Percentiles rank a stretch among this genome's conserved stretches.
phyloP scores from a whole-genome alignment of 2,113 vertebrate species.

The Ranitomeya imitator region DNA sequence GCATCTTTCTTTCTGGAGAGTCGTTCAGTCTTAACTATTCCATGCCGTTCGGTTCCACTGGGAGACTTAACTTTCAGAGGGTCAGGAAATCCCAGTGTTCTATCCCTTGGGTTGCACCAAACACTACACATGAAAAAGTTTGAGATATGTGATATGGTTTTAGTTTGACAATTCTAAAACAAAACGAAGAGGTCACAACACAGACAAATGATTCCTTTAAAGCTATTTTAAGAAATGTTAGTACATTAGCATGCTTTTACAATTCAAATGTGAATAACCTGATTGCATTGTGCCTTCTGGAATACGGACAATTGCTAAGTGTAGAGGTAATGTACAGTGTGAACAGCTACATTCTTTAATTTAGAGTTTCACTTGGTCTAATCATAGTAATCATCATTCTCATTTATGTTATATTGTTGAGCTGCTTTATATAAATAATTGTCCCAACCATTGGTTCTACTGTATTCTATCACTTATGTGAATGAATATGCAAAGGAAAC shows the following conservation, averaged over 20 bases:
- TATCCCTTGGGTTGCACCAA: conserved; percentile 66
- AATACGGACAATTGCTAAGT: background rate
- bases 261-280: background rate
- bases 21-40: conserved; percentile 39
- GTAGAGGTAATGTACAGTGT: background rate
- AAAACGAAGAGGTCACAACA: conserved; percentile 1
- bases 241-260: conserved; percentile 1
- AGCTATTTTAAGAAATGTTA: conserved; percentile 3
- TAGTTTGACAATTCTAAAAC: conserved; percentile 21
- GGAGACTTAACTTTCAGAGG: conserved; percentile 68
- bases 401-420: background rate
- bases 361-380: background rate
- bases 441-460: background rate
- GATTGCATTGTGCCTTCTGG: background rate
- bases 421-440: background rate
- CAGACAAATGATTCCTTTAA: conserved; percentile 10
- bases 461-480: background rate
- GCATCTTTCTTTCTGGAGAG: conserved; percentile 64
- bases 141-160: conserved; percentile 30
- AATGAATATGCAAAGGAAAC: background rate
- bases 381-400: background rate
- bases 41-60: conserved; percentile 63
- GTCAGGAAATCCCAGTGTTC: conserved; percentile 73
- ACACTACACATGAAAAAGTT: conserved; percentile 28
- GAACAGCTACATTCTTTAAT: background rate